Evolutionary conservation across 30 jellyfish, hydroid and myxozoan genomes (phyloP).

Genomic region (Chrysaora quinquecirrha): DNA sequence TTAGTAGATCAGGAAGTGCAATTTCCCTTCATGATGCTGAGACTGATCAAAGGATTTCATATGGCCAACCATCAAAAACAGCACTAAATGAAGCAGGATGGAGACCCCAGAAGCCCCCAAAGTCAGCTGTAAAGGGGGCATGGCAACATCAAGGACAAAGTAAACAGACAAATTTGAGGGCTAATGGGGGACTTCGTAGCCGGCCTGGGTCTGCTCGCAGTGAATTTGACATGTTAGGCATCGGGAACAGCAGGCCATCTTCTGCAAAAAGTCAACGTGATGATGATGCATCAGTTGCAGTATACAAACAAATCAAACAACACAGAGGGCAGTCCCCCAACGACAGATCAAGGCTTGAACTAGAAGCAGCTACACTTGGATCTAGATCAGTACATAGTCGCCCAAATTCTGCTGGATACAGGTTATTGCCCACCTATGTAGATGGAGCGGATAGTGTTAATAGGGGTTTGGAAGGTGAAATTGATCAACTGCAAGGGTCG

Average conservation of each 20-base stretch:
- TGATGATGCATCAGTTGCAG: conserved; percentile 37
- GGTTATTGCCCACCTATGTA: not conserved
- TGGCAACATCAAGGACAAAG: conserved; percentile 33
- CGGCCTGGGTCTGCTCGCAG: not conserved
- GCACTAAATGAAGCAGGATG: conserved; percentile 3
- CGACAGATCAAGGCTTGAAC: not conserved
- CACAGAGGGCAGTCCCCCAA: conserved; percentile 8
- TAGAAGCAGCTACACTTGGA: conserved; percentile 1
- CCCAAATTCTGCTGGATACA: not conserved
- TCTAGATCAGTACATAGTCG: not conserved
- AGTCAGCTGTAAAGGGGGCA: conserved; percentile 42
- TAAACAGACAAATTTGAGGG: not conserved
- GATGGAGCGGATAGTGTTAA: conserved; percentile 49
- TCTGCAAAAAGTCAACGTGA: not conserved
- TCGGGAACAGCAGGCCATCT: not conserved
- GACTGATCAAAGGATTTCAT: not conserved
- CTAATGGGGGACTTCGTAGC: not conserved
- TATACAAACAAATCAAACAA: conserved; percentile 4
- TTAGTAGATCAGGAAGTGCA: conserved; percentile 31
- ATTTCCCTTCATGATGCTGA: conserved; percentile 9
- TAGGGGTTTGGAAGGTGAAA: conserved; percentile 22
- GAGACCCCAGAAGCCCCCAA: conserved; percentile 26
- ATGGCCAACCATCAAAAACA: not conserved
- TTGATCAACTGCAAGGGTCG: conserved; percentile 23
- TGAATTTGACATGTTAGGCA: not conserved